phyloP scores from a whole-genome alignment of 1,140 invertebrate genomes.

The Calycopis cecrops region DNA sequence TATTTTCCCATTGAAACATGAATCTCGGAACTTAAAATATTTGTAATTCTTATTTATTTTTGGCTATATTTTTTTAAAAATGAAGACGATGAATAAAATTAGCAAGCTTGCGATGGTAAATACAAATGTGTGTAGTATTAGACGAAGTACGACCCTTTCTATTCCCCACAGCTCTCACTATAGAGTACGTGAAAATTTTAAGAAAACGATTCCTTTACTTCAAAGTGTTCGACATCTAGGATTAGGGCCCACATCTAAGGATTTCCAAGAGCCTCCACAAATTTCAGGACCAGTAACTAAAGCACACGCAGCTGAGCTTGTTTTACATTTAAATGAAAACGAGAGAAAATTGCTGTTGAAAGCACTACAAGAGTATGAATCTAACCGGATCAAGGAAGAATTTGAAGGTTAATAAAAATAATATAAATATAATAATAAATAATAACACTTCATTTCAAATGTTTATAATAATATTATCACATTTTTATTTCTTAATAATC shows the following conservation, averaged over 20 bases:
- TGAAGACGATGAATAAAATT: slow-evolving; percentile 39
- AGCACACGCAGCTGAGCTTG: slow-evolving; percentile 81
- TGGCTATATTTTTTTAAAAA: slow-evolving; percentile 41
- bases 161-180: slow-evolving; percentile 47
- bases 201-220: slow-evolving; percentile 32
- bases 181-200: slow-evolving; percentile 37
- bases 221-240: slow-evolving; percentile 51
- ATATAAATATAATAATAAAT: too few species aligned
- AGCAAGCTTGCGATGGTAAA: slow-evolving; percentile 27
- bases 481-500: too few species aligned
- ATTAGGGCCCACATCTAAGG: slow-evolving; percentile 61
- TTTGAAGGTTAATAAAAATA: slow-evolving; percentile 80
- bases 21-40: not conserved
- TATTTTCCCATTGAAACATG: not conserved
- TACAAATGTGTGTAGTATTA: slow-evolving; percentile 36
- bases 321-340: slow-evolving; percentile 79
- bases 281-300: slow-evolving; percentile 76
- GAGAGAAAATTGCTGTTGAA: slow-evolving; percentile 79
- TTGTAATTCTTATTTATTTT: slow-evolving; percentile 14
- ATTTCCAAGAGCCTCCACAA: slow-evolving; percentile 58
- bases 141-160: slow-evolving; percentile 37
- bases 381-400: slow-evolving; percentile 81
- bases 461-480: too few species aligned
- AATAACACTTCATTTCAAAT: too few species aligned
- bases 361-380: slow-evolving; percentile 83